A percentile compares a stretch with the other conserved stretches of the same genome.
These are phyloP conservation scores for Ochotona curzoniae DNA, from an alignment of 2,113 vertebrate species.

Conservation along the genomic window DNA sequence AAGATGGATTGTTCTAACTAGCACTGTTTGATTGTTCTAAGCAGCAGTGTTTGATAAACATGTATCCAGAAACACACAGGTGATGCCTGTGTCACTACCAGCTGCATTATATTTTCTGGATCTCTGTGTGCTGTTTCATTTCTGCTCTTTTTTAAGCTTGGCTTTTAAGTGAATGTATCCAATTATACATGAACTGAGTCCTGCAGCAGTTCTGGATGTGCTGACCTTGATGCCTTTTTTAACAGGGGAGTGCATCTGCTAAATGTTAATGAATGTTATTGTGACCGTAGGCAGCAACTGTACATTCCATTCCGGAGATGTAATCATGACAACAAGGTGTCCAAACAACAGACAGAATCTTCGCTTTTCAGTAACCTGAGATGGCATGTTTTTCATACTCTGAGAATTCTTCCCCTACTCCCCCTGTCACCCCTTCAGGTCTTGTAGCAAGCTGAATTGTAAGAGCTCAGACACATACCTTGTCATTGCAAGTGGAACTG, in stretches of 20 bases:
- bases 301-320: constrained; percentile 57
- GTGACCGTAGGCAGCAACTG: constrained; percentile 53
- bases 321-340: constrained; percentile 61
- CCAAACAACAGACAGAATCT: not conserved
- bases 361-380: constrained; percentile 23
- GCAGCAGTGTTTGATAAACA: constrained; percentile 8
- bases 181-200: constrained; percentile 26
- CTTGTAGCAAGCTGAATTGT: no score
- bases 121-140: constrained; percentile 27
- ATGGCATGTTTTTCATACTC: constrained; percentile 15
- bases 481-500: no score
- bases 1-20: constrained; percentile 3
- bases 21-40: constrained; percentile 7
- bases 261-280: constrained; percentile 62
- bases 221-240: constrained; percentile 40
- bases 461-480: no score
- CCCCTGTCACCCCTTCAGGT: not conserved
- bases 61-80: not conserved
- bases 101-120: not conserved
- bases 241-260: not conserved
- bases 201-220: not conserved
- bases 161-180: constrained; percentile 1
- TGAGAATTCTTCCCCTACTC: constrained; percentile 8
- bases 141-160: not conserved
- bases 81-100: not conserved